Evolutionary conservation across 2,113 vertebrate genomes (phyloP).

Genomic region (Sigmodon hispidus): DNA sequence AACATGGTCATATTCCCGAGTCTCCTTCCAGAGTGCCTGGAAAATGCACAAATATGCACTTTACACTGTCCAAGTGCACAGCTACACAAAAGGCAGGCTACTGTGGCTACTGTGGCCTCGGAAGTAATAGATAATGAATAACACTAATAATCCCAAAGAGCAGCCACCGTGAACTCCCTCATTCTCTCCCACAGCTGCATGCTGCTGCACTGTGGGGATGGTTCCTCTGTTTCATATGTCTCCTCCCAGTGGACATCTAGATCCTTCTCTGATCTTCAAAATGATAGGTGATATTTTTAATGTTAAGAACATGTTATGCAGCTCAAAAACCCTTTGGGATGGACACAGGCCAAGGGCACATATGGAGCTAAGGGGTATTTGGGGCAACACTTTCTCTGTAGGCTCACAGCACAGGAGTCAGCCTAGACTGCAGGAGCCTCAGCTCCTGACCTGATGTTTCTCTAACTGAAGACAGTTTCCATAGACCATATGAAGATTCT

Average conservation of each 20-base stretch:
- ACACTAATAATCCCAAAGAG: not conserved
- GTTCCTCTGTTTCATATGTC: not conserved
- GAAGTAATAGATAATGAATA: not conserved
- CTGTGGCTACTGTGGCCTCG: too few species aligned
- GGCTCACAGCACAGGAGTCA: not conserved
- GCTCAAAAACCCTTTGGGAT: not conserved
- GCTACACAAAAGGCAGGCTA: not conserved
- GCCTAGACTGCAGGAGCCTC: not conserved
- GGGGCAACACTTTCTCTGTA: not conserved
- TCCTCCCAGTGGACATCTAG: not conserved
- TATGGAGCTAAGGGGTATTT: not conserved
- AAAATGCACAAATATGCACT: not conserved
- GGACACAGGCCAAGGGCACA: not conserved
- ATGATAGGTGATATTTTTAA: not conserved
- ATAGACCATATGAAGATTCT: not conserved
- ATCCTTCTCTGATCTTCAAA: not conserved
- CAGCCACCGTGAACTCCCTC: not conserved
- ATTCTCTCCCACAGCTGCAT: accelerated
- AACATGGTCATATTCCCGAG: not conserved
- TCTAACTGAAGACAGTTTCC: not conserved
- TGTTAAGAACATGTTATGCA: not conserved
- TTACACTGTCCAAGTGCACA: not conserved
- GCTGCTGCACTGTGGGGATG: accelerated
- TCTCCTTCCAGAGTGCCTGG: not conserved
- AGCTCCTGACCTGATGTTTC: not conserved